A percentile compares a stretch with the other conserved stretches of the same genome.
Conservation (phyloP, 2,888 invertebrate species). For the Cheilosia scutellata region DNA sequence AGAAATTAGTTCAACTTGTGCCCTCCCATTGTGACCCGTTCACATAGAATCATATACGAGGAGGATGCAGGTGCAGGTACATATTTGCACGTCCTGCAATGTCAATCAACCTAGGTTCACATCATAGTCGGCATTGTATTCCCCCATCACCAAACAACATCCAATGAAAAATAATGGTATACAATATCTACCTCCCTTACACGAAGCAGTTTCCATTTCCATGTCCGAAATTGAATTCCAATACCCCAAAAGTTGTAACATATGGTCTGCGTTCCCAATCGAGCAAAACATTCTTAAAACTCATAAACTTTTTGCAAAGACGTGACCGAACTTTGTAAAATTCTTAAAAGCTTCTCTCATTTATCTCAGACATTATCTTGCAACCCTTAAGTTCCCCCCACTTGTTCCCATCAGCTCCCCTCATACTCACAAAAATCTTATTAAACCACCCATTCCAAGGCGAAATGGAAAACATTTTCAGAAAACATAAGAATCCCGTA, state of each 20-base stretch:
- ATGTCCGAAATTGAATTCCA: slow-evolving; percentile 73
- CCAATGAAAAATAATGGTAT: slow-evolving; percentile 46
- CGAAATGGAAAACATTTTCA: slow-evolving; percentile 48
- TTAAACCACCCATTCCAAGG: slow-evolving; percentile 41
- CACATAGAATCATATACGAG: too few species aligned
- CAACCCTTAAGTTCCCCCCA: slow-evolving; percentile 68
- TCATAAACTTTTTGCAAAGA: slow-evolving; percentile 69
- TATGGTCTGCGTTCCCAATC: slow-evolving; percentile 68
- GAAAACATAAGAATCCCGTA: slow-evolving; percentile 49
- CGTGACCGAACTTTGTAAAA: slow-evolving; percentile 74
- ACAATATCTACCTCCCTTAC: background rate
- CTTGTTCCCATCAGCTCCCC: slow-evolving; percentile 10
- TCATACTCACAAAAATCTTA: slow-evolving; percentile 37
- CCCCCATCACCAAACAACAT: background rate
- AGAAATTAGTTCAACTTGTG: too few species aligned
- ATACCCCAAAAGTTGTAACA: slow-evolving; percentile 51
- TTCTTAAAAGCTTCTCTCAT: slow-evolving; percentile 72
- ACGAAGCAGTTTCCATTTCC: slow-evolving; percentile 51
- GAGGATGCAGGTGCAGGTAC: too few species aligned
- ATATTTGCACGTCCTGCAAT: background rate
- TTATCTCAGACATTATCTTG: slow-evolving; percentile 72
- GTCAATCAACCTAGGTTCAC: slow-evolving; percentile 7
- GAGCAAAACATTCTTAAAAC: slow-evolving; percentile 70
- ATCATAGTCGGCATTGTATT: too few species aligned
- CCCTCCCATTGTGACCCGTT: too few species aligned